Percentiles rank a stretch among this genome's conserved stretches.
Evolutionary conservation across 2,797 vertebrate genomes (phyloP).

Genomic region (Meriones psammophilus): DNA sequence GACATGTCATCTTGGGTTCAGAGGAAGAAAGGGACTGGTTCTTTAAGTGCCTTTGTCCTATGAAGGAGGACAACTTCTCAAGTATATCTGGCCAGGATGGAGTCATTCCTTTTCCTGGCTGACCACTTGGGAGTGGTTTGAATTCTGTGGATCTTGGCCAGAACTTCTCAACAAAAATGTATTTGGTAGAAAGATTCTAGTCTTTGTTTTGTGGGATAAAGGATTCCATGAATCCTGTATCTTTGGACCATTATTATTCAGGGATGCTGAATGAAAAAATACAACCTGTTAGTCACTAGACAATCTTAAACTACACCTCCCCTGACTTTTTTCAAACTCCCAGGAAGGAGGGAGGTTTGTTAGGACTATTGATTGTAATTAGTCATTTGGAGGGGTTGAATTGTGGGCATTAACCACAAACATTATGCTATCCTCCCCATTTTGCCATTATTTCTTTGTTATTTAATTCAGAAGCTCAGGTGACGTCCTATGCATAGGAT

Average conservation of each 20-base stretch:
- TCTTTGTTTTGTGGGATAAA: slow-evolving; percentile 12
- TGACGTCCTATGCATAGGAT: neutral
- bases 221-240: neutral
- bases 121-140: neutral
- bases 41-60: slow-evolving; percentile 3
- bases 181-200: neutral
- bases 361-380: neutral
- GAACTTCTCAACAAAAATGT: neutral
- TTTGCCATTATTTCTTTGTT: slow-evolving; percentile 9
- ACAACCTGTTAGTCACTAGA: neutral
- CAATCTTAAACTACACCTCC: neutral
- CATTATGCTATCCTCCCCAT: neutral
- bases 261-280: neutral
- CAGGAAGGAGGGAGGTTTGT: neutral
- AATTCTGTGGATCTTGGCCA: too few relatives aligned
- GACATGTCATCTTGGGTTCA: neutral
- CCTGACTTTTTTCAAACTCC: neutral
- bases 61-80: neutral
- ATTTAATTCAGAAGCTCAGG: slow-evolving; percentile 24
- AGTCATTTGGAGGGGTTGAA: neutral
- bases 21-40: neutral
- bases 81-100: neutral
- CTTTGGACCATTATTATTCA: slow-evolving; percentile 19
- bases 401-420: neutral
- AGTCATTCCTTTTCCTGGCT: neutral